Percentiles rank a stretch among this genome's conserved stretches.
Evolutionary conservation across 2,797 vertebrate species (phyloP).

Genomic region (Sebastes diaconus): DNA sequence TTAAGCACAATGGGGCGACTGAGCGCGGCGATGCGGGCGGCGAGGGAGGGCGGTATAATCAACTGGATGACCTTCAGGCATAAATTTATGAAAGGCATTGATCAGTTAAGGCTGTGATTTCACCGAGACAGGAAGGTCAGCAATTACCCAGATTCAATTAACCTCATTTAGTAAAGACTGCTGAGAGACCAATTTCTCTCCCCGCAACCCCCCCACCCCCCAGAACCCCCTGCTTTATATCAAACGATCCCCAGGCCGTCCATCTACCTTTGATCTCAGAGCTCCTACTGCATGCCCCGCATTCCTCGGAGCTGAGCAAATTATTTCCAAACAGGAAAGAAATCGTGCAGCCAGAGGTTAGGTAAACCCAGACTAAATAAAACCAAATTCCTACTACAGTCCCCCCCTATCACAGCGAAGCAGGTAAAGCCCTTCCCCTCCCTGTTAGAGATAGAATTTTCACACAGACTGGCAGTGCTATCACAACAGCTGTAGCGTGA

Average conservation of each 20-base stretch:
- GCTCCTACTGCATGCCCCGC: constrained; percentile 47
- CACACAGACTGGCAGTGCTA: constrained; percentile 48
- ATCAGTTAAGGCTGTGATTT: constrained; percentile 85
- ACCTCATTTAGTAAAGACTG: constrained; percentile 82
- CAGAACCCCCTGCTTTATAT: constrained; percentile 53
- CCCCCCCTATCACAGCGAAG: neutral
- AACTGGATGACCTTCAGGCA: constrained; percentile 79
- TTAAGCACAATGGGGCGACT: constrained; percentile 52
- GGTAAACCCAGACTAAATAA: constrained; percentile 52
- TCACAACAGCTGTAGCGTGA: constrained; percentile 61
- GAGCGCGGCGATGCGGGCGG: constrained; percentile 38
- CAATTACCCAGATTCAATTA: constrained; percentile 85
- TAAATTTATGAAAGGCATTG: constrained; percentile 84
- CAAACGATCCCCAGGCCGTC: constrained; percentile 54
- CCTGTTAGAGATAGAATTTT: constrained; percentile 28
- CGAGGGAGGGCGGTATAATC: constrained; percentile 66
- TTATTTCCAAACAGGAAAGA: constrained; percentile 51
- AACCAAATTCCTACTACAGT: constrained; percentile 28
- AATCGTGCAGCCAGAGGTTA: constrained; percentile 43
- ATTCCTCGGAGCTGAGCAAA: constrained; percentile 60
- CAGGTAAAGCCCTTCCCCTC: constrained; percentile 27
- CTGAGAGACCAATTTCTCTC: constrained; percentile 78
- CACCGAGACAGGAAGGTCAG: constrained; percentile 81
- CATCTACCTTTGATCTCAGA: constrained; percentile 70
- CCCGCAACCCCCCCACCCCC: constrained; percentile 13